Percentiles rank a stretch among this genome's conserved stretches.
Conservation (phyloP, 64 coral and sea anemone genomes). For the Montipora cactus region DNA sequence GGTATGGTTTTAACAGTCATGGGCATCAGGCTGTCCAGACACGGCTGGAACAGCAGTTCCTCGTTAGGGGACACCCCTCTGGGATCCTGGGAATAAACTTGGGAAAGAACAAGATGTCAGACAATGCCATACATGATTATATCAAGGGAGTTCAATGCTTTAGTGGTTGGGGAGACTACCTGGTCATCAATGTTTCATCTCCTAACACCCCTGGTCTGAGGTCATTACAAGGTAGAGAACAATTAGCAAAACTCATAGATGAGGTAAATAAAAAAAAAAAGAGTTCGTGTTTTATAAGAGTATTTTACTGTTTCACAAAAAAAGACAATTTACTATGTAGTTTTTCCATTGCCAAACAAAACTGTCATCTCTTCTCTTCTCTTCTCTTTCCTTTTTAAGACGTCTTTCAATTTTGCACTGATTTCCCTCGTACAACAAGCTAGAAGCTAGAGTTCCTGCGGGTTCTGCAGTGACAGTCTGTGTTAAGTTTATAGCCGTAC, state of each 20-base stretch:
- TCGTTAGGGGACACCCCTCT: constrained; percentile 1
- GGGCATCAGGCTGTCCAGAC: constrained; percentile 74
- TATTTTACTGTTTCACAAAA: too few relatives aligned
- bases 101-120: constrained; percentile 93
- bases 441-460: too few relatives aligned
- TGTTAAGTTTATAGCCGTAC: too few relatives aligned
- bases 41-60: constrained; percentile 31
- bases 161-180: constrained; percentile 79
- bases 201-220: constrained; percentile 96
- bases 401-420: too few relatives aligned
- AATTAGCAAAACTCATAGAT: constrained; percentile 82
- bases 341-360: too few relatives aligned
- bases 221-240: constrained; percentile 85
- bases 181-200: constrained; percentile 95
- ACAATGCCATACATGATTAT: constrained; percentile 82
- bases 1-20: constrained; percentile 99
- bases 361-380: too few relatives aligned
- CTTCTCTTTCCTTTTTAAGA: too few relatives aligned
- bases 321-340: too few relatives aligned
- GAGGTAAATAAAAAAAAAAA: constrained; percentile 47
- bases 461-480: too few relatives aligned
- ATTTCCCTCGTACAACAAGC: too few relatives aligned
- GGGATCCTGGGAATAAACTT: constrained; percentile 93
- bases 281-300: neutral
- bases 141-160: constrained; percentile 83